Evolutionary conservation across 2,888 invertebrate species (phyloP), one percentile per base, ranked within the genome.

Genomic region (Amiota minor): DNA sequence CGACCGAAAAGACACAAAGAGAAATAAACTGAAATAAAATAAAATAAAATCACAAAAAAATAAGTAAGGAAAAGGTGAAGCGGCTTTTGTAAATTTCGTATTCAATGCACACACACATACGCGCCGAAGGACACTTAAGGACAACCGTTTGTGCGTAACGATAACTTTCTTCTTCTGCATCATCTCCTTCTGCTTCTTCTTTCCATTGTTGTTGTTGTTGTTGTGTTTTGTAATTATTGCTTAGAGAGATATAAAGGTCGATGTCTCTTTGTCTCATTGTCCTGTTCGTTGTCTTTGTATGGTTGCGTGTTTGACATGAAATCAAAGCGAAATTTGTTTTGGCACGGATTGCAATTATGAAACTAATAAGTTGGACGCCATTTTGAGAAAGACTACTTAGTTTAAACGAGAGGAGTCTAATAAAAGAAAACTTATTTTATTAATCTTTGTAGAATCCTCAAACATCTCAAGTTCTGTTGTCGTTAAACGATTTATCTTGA

Each of bases 291-390:
- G 14, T 11, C 14, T 14, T 9, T 53, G 53, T 16, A 2, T 53
- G 53, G 53, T 9, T 9, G n/a, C 1, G 53, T 53, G 53, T 46
- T 9, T 16, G 59, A 18, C 16, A 59, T n/a, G 16, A 65, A 65
- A 67, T 67, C 67, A 68, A 68, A 68, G 23, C 53, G n/a, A 68
- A 68, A 23, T 68, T 23, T 49, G 65, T 49, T 65, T 49, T 49
- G 47, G 65, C 65, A 65, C 65, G 62, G 35, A 18, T 65, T 49
- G 65, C 65, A 65, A 53, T 68, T 68, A 68, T 68, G 67, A 68
- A 68, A 68, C 67, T 68, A 53, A 68, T 47, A 68, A 62, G 62
- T n/a, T 35, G 45, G 8, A 23, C 45, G 62, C 35, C 35, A 35
- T 35, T 35, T 35, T 35, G 35, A 35, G 35, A 35, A 35, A 35